A percentile compares a stretch with the other conserved stretches of the same genome.
These are phyloP conservation scores for Ormyrus rosae DNA, from an alignment of 2,888 invertebrate genomes.

Conservation along the genomic window DNA sequence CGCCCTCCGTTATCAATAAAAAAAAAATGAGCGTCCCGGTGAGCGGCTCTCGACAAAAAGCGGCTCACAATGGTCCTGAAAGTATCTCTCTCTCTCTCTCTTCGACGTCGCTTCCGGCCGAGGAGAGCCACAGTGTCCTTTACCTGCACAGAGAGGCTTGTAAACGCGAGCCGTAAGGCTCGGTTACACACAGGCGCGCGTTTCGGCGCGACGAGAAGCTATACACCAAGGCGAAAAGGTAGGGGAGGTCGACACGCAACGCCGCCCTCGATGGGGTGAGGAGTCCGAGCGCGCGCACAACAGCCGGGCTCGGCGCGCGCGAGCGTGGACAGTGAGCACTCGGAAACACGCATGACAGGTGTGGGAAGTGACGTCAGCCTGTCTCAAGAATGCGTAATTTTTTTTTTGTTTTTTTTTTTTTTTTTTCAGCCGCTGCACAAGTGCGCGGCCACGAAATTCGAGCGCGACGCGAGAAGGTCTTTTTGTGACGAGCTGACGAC, in stretches of 20 bases:
- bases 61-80: too few species aligned
- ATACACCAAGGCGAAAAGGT: slow-evolving; percentile 50
- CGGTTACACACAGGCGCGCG: neutral
- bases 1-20: too few species aligned
- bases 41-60: too few species aligned
- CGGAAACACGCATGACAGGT: slow-evolving; percentile 75
- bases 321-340: slow-evolving; percentile 53
- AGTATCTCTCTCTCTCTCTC: too few species aligned
- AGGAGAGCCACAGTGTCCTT: neutral
- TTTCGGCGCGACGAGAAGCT: slow-evolving; percentile 41
- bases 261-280: slow-evolving; percentile 64
- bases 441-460: too few species aligned
- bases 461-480: too few species aligned
- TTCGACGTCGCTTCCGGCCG: too few species aligned
- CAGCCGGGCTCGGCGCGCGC: slow-evolving; percentile 1
- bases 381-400: slow-evolving; percentile 58
- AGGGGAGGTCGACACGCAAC: slow-evolving; percentile 69
- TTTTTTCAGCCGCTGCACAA: too few species aligned
- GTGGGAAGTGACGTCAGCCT: slow-evolving; percentile 73
- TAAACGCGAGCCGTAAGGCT: neutral
- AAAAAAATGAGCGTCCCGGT: too few species aligned
- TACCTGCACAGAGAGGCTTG: neutral
- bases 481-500: too few species aligned
- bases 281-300: slow-evolving; percentile 46
- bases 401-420: neutral